Percentiles rank a stretch among this genome's conserved stretches.
Evolutionary conservation across 2,888 invertebrate genomes (phyloP).

Genomic region (Dascillus cervinus): DNA sequence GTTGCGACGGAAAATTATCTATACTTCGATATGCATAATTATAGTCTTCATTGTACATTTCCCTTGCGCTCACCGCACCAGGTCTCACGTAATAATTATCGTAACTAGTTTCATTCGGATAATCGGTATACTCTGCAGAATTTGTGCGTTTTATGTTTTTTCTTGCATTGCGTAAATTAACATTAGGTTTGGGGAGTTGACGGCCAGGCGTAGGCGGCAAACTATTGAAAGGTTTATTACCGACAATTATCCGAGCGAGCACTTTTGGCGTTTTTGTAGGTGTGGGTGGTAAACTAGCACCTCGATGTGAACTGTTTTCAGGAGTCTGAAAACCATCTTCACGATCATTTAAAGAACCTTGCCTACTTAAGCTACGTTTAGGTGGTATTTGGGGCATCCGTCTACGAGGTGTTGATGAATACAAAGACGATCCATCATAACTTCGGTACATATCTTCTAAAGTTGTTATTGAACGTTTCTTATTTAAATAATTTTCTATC

Average conservation of each 20-base stretch:
- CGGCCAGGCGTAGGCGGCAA: slow-evolving; percentile 50
- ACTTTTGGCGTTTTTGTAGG: slow-evolving; percentile 39
- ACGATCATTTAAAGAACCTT: slow-evolving; percentile 35
- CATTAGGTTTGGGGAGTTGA: slow-evolving; percentile 44
- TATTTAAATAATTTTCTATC: slow-evolving; percentile 48
- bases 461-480: slow-evolving; percentile 38
- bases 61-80: slow-evolving; percentile 38
- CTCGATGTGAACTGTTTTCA: slow-evolving; percentile 34
- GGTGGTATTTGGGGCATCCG: slow-evolving; percentile 40
- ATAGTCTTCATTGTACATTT: slow-evolving; percentile 58
- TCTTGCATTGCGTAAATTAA: slow-evolving; percentile 33
- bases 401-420: slow-evolving; percentile 37
- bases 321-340: slow-evolving; percentile 34
- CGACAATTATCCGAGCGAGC: slow-evolving; percentile 20
- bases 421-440: slow-evolving; percentile 34
- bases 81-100: slow-evolving; percentile 38
- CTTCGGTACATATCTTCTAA: slow-evolving; percentile 25
- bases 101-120: slow-evolving; percentile 29
- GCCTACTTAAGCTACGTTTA: slow-evolving; percentile 35
- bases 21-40: slow-evolving; percentile 64
- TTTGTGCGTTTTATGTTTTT: slow-evolving; percentile 38
- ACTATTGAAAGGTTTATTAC: slow-evolving; percentile 32
- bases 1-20: slow-evolving; percentile 49
- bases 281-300: slow-evolving; percentile 42
- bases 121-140: slow-evolving; percentile 39